These are phyloP conservation scores for Dermochelys coriacea DNA, from an alignment of 2,797 vertebrate genomes.

Conservation along the genomic window DNA sequence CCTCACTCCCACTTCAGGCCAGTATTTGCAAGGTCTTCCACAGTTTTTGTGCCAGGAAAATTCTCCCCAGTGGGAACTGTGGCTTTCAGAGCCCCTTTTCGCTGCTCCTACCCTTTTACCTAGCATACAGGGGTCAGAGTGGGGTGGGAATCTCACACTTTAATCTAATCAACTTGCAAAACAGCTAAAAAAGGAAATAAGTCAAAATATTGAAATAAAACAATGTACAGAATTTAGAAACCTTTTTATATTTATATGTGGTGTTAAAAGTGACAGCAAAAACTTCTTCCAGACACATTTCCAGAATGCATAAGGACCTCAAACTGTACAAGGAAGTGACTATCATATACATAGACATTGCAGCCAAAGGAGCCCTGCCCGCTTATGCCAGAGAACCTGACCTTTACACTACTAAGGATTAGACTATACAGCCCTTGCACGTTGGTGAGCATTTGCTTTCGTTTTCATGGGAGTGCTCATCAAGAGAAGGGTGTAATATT, in stretches of 20 bases:
- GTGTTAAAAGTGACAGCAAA: neutral
- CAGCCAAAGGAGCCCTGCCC: neutral
- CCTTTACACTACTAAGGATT: neutral
- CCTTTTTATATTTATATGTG: neutral
- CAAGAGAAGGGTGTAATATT: neutral
- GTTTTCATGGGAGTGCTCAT: neutral
- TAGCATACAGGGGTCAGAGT: neutral
- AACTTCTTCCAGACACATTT: neutral
- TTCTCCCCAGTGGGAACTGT: neutral
- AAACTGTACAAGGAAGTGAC: neutral
- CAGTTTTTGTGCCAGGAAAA: neutral
- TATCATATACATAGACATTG: neutral
- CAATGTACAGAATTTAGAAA: neutral
- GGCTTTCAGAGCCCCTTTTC: neutral
- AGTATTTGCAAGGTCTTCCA: neutral
- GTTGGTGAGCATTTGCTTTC: neutral
- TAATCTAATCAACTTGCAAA: neutral
- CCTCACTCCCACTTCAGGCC: neutral
- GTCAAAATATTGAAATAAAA: neutral
- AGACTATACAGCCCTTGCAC: neutral
- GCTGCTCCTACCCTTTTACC: neutral
- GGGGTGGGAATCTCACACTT: neutral
- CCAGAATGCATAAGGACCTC: neutral
- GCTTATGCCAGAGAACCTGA: neutral
- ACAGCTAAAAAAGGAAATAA: neutral